phyloP scores from a whole-genome alignment of 1,140 invertebrate genomes.

The Eriocheir sinensis region DNA sequence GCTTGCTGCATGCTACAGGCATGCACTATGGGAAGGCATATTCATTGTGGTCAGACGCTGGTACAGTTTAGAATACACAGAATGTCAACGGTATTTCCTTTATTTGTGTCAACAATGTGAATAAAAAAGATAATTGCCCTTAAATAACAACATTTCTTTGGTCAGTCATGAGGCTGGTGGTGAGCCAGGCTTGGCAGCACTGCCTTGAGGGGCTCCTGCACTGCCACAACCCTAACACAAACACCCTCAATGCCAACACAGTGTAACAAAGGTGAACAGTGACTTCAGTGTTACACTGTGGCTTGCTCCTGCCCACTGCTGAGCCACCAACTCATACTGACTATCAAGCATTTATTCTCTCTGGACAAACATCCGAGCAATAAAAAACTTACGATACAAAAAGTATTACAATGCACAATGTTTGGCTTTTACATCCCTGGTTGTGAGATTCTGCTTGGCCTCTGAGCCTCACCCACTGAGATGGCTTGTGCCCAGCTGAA shows the following conservation, averaged over 20 bases:
- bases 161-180: neutral
- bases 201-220: neutral
- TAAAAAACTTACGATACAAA: neutral
- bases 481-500: neutral
- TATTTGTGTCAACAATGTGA: constrained; percentile 7
- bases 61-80: neutral
- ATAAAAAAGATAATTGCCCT: neutral
- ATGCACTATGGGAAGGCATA: neutral
- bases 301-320: neutral
- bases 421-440: constrained; percentile 23
- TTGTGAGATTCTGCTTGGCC: neutral
- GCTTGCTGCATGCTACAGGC: neutral
- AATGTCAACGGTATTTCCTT: neutral
- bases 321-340: neutral
- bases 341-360: neutral
- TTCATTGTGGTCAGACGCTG: neutral
- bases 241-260: neutral
- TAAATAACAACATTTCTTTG: constrained; percentile 12
- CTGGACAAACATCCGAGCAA: neutral
- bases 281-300: neutral
- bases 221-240: neutral
- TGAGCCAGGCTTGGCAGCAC: neutral
- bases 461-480: neutral
- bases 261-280: neutral
- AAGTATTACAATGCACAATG: neutral